Conservation (phyloP, 92 coral and sea anemone genomes). For the Actinostola sp. region DNA sequence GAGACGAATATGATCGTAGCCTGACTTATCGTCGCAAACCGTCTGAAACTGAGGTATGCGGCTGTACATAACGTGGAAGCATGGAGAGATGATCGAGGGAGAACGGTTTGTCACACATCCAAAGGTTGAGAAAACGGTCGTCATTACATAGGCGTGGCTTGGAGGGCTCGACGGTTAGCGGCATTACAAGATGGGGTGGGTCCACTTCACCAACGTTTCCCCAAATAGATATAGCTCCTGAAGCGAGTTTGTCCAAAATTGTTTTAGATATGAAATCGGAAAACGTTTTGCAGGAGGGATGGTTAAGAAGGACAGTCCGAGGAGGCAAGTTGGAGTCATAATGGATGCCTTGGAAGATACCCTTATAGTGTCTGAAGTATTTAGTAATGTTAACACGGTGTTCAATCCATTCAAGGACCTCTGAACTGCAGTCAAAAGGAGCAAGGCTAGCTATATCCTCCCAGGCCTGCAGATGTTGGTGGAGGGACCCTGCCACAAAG, state of each 20-base stretch:
- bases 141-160: slow-evolving; percentile 43
- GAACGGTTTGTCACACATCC: slow-evolving; percentile 22
- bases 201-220: slow-evolving; percentile 18
- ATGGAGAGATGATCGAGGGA: slow-evolving; percentile 11
- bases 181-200: slow-evolving; percentile 40
- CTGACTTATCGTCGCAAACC: slow-evolving; percentile 29
- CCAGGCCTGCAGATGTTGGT: too few species aligned
- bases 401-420: too few species aligned
- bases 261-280: slow-evolving; percentile 24
- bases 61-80: slow-evolving; percentile 30
- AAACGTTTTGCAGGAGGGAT: slow-evolving; percentile 25
- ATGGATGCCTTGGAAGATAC: slow-evolving; percentile 17
- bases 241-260: slow-evolving; percentile 10
- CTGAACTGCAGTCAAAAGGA: too few species aligned
- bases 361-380: slow-evolving; percentile 39
- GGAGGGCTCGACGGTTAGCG: slow-evolving; percentile 27
- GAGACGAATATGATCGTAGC: slow-evolving; percentile 52
- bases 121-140: slow-evolving; percentile 13
- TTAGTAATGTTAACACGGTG: too few species aligned
- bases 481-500: too few species aligned
- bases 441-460: too few species aligned
- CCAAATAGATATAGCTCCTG: slow-evolving; percentile 38
- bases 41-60: slow-evolving; percentile 25
- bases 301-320: slow-evolving; percentile 2
- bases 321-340: slow-evolving; percentile 43